These are phyloP conservation scores for Trilocha varians DNA, from an alignment of 2,888 invertebrate genomes.

Conservation along the genomic window DNA sequence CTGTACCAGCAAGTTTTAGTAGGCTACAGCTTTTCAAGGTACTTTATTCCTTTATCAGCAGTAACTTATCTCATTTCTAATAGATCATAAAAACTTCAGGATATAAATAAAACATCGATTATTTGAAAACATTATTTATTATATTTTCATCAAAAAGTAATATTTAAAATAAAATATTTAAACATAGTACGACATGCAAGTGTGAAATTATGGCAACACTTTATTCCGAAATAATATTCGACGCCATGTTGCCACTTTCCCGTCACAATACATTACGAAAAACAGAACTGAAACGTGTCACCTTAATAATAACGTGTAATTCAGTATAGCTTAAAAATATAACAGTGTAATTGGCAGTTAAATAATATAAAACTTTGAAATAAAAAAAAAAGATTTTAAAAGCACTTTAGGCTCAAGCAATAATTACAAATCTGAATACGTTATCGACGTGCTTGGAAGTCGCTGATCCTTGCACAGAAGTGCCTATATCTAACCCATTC, in stretches of 20 bases:
- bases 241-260: constrained; percentile 24
- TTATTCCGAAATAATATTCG: constrained; percentile 7
- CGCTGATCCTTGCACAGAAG: constrained; percentile 25
- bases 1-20: too few species aligned
- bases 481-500: constrained; percentile 26
- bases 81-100: not conserved
- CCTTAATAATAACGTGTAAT: constrained; percentile 53
- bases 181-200: constrained; percentile 65
- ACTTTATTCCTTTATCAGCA: too few species aligned
- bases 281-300: constrained; percentile 60
- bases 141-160: constrained; percentile 72
- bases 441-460: constrained; percentile 20
- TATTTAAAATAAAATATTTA: constrained; percentile 71
- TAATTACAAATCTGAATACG: constrained; percentile 50
- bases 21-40: too few species aligned
- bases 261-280: constrained; percentile 41
- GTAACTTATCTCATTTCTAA: too few species aligned
- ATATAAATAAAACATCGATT: constrained; percentile 21
- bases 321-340: constrained; percentile 46
- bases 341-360: constrained; percentile 68
- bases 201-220: constrained; percentile 39
- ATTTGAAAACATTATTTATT: constrained; percentile 73
- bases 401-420: constrained; percentile 67
- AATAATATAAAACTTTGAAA: constrained; percentile 40
- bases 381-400: constrained; percentile 49